Conservation (phyloP, 2,888 invertebrate species). For the Silvanus unidentatus region DNA sequence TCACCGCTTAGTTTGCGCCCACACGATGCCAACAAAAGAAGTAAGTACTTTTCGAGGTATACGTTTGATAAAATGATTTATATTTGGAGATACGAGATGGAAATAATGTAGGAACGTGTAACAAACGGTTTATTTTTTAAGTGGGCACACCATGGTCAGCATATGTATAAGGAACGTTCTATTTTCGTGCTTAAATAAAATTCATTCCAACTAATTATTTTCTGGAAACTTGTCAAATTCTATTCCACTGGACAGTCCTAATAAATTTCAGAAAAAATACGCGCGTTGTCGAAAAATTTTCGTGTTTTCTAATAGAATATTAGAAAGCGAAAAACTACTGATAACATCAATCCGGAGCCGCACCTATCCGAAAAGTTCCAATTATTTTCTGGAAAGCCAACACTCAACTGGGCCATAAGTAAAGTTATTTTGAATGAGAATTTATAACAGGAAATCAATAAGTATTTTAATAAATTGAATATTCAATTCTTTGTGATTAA, state of each 20-base stretch:
- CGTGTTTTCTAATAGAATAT: too few species aligned
- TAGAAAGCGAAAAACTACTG: too few species aligned
- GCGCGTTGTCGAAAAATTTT: too few species aligned
- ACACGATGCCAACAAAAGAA: constrained; percentile 8
- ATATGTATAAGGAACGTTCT: constrained; percentile 23
- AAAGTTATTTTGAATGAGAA: too few species aligned
- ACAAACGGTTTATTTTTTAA: constrained; percentile 6
- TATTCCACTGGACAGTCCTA: neutral
- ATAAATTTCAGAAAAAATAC: constrained; percentile 3
- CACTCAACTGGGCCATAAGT: too few species aligned
- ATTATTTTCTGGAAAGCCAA: too few species aligned
- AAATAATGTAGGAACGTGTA: constrained; percentile 13
- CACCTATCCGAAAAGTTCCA: too few species aligned
- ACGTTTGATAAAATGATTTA: constrained; percentile 6
- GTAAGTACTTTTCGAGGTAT: constrained; percentile 11
- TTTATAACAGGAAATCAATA: too few species aligned
- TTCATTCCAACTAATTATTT: constrained; percentile 37
- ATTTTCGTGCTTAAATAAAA: constrained; percentile 26
- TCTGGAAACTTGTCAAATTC: constrained; percentile 35
- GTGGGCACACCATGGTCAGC: constrained; percentile 9
- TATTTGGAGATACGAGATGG: constrained; percentile 9
- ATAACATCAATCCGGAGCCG: too few species aligned
- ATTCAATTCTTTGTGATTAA: too few species aligned
- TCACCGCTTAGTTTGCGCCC: constrained; percentile 7
- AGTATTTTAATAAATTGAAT: too few species aligned